Evolutionary conservation across 30 jellyfish, hydroid and myxozoan species (phyloP), one percentile per base, ranked within the genome.

Genomic region (Hydractinia echinata): DNA sequence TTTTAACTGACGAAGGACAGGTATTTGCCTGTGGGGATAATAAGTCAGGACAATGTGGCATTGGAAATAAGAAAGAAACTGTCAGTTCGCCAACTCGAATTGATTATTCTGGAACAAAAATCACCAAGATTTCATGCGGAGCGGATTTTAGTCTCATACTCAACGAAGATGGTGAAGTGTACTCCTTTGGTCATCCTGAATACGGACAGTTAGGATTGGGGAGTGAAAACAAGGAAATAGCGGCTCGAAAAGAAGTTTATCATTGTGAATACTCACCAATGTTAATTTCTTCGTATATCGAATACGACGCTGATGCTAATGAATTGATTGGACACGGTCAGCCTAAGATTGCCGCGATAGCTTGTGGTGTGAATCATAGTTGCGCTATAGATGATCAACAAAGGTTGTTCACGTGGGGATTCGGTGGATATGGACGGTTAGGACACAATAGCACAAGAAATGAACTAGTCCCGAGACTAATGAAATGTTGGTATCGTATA

Each of bases 21-120:
- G 87, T 80, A 10, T 80, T 61, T 80, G 82, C 87, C 20, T 80
- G 83, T 61, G 87, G 87, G 64, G 87, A 80, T 66, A 80, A 80
- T 80, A 60, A 15, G 14, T 30, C 53, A 48, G 87, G 87, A 10
- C 87, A 80, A 80, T 80, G 87, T 80, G 87, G 87, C 5, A 66
- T 80, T 80, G 87, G 87, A 21, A 61, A 62, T 66, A 80, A 80
- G 67, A 66, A 80, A 20, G 84, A 80, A 61, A 51, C 53, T 61
- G 15, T 77, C 21, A 8, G 84, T 4, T 53, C 21, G 3, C 87
- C 87, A 5, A 80, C 66, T 20, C 84, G 71, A 1, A 80, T 80
- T 50, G 73, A 80, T 53, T 80, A 80, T 51, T 8, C 83, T 61
- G 87, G 87, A 5, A 39, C 87, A 10, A 67, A 84, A 7, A 61